Base-by-base conservation (phyloP, 2,888 invertebrate genomes). In the Melanostoma mellinum region DNA sequence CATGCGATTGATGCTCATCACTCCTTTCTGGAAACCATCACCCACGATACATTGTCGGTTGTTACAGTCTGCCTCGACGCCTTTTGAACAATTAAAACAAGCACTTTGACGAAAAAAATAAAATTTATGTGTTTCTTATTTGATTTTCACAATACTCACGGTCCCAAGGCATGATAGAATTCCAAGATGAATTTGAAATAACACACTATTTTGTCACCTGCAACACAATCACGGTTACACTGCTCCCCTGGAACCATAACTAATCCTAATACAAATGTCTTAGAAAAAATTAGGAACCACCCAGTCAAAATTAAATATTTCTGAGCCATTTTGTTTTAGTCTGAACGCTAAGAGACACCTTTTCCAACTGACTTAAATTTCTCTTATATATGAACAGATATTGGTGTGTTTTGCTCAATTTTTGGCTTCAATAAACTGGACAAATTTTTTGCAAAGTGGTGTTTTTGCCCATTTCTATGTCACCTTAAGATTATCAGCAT, bases 1-100 rank as follows among this genome's bases (percentile, higher is more conserved):
- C 86, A 89, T 88, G 33, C 93, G 89, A 88, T 93, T 93, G 38
- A 92, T 90, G 6, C 91, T 89, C 84, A 92, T 89, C 2, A 93
- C 88, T 0, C 91, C 91, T 46, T 92, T 89, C 81, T 91, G 89
- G 9, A 90, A 86, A 2, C 93, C 93, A 87, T 93, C 92, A 0
- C 90, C 92, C 0, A 92, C 85, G 20, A 93, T 89, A 86, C 93
- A 93, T 87, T 92, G 92, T 1, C 90, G 90, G n/a, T 89, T 86
- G 50, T 86, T 86, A 85, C 93, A 93, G 86, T 92, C 92, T 1
- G 89, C 86, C 5, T 65, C 60, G 2, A 86, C 85, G 10, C 89
- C 88, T 65, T 86, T 77, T 0, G 90, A 90, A 87, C 93, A 93
- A 85, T 90, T 88, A 61, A 88, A 90, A 85, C 93, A 93, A 2